phyloP scores from a whole-genome alignment of 2,797 vertebrate species.

The Paratrypauchen microcephalus region DNA sequence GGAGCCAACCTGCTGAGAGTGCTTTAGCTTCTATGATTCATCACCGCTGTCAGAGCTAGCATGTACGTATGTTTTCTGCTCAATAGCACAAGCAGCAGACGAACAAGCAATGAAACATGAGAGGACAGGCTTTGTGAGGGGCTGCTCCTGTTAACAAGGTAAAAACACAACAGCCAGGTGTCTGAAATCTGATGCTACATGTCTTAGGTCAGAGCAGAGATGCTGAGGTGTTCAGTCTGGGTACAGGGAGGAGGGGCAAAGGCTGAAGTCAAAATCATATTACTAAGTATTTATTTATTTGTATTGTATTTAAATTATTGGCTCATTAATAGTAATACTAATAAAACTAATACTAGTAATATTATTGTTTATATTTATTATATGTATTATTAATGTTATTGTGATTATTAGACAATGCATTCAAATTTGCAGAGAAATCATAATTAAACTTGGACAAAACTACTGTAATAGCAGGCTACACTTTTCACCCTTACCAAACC shows the following conservation, averaged over 20 bases:
- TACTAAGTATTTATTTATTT: not conserved
- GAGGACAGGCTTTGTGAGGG: constrained; percentile 43
- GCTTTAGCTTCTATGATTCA: constrained; percentile 25
- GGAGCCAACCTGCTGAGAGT: constrained; percentile 32
- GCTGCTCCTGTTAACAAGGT: constrained; percentile 32
- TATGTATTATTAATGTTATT: no score
- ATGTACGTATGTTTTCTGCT: constrained; percentile 16
- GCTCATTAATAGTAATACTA: no score
- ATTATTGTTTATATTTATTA: no score
- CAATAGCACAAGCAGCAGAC: constrained; percentile 25
- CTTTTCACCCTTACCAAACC: not conserved
- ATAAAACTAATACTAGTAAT: no score
- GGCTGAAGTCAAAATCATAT: not conserved
- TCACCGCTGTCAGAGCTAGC: constrained; percentile 38
- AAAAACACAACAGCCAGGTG: constrained; percentile 27
- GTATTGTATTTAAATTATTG: no score
- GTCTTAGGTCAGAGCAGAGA: constrained; percentile 16
- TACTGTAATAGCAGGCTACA: not conserved
- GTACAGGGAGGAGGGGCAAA: not conserved
- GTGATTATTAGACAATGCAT: no score
- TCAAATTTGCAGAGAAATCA: no score
- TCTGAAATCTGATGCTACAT: constrained; percentile 28
- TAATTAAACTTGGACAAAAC: no score
- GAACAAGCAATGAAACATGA: constrained; percentile 59
- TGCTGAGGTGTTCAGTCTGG: constrained; percentile 5